phyloP scores from a whole-genome alignment of 2,888 invertebrate genomes.

The Sinodicranocentrus sp. region DNA sequence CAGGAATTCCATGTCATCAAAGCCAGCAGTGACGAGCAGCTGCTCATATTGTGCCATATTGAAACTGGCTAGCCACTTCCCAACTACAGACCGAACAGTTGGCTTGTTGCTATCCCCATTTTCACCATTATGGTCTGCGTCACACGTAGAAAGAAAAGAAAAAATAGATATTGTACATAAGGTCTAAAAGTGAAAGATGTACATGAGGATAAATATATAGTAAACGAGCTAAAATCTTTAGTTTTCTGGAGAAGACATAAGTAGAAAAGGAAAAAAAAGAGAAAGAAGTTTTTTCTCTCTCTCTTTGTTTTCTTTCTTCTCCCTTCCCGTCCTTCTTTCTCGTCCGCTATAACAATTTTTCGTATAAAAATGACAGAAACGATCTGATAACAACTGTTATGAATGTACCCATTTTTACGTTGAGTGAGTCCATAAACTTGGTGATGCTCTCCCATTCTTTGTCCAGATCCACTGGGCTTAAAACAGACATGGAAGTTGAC shows the following conservation, averaged over 20 bases:
- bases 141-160: not conserved
- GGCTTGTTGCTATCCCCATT: constrained; percentile 54
- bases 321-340: not conserved
- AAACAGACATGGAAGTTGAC: constrained; percentile 81
- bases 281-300: constrained; percentile 4
- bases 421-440: constrained; percentile 96
- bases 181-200: not conserved
- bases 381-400: constrained; percentile 74
- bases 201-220: not conserved
- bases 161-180: not conserved
- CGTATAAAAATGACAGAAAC: constrained; percentile 18
- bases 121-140: constrained; percentile 46
- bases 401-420: constrained; percentile 82
- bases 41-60: constrained; percentile 91
- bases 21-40: constrained; percentile 91
- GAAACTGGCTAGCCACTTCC: constrained; percentile 88
- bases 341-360: not conserved
- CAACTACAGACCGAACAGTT: constrained; percentile 81
- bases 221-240: not conserved
- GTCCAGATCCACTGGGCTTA: constrained; percentile 95
- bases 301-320: not conserved
- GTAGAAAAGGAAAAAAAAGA: constrained; percentile 16
- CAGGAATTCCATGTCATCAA: constrained; percentile 94
- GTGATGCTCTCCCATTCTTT: constrained; percentile 98
- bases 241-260: not conserved